Base-by-base conservation (phyloP, 1,140 invertebrate species). In the Limonius californicus region DNA sequence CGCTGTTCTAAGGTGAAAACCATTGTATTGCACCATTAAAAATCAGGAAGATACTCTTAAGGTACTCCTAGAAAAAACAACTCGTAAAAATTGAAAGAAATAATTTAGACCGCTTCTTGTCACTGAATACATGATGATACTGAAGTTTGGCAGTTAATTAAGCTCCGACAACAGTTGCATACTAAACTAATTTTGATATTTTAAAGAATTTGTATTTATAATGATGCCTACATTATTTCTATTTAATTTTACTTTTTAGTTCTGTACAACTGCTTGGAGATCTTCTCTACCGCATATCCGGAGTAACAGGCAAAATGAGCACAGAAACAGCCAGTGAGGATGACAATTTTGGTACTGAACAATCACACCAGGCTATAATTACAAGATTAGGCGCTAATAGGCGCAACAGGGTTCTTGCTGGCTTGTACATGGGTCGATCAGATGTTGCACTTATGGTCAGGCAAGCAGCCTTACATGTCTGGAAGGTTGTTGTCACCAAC, bases 341-440 rank as follows among this genome's bases (percentile, higher is more conserved):
- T 78, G 97, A 99, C 74, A 99, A 98, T 76, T 98, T 99, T 80
- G 97, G 97, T 56, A 98, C 97, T 0, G 97, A 99, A 78, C 90
- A 94, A 68, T 97, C 95, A 0, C 94, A 98, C 70, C 83, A 87
- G 75, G 92, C 93, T 0, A 98, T 99, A 65, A 89, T 97, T 59
- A 84, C 83, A 16, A 87, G 91, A 4, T 80, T 99, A 3, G 97
- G 97, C 8, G 83, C 83, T 2, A 94, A 98, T 68, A 80, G 95
- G 54, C 81, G 96, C 57, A 98, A 99, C 76, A 79, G 95, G 30
- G 95, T 99, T 2, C 76, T 99, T 19, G 94, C 96, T 35, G 96
- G 96, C 8, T 79, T 99, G 14, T 99, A 99, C 72, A 98, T 99
- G 94, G 94, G 95, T 20, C 81, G 98, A 21, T 97, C 94, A 32